These are phyloP conservation scores for Portunus trituberculatus DNA, from an alignment of 1,140 invertebrate genomes.

Conservation along the genomic window DNA sequence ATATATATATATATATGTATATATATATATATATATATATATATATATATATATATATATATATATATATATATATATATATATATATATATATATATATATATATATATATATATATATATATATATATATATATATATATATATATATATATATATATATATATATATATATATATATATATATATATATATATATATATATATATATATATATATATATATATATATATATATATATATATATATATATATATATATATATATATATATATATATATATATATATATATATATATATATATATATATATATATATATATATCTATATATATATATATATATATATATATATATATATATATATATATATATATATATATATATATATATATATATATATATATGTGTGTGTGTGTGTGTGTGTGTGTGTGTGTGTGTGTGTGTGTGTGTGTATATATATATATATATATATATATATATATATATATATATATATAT, in stretches of 20 bases:
- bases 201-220: conserved; percentile 60
- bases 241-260: conserved; percentile 50
- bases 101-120: conserved; percentile 38
- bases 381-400: conserved; percentile 49
- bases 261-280: conserved; percentile 59
- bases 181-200: conserved; percentile 58
- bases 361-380: conserved; percentile 58
- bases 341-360: conserved; percentile 59
- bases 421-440: not conserved
- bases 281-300: conserved; percentile 58
- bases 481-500: not conserved
- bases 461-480: conserved; percentile 21
- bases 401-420: not conserved
- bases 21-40: too few relatives aligned
- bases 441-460: not conserved
- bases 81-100: too few relatives aligned
- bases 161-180: conserved; percentile 60
- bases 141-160: conserved; percentile 61
- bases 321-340: too few relatives aligned
- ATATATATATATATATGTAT: too few relatives aligned
- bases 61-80: too few relatives aligned
- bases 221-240: conserved; percentile 56
- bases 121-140: conserved; percentile 49
- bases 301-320: too few relatives aligned
- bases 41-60: too few relatives aligned